Evolutionary conservation across 2,797 vertebrate species (phyloP), one percentile per base, ranked within the genome.

Genomic region (Falco peregrinus): DNA sequence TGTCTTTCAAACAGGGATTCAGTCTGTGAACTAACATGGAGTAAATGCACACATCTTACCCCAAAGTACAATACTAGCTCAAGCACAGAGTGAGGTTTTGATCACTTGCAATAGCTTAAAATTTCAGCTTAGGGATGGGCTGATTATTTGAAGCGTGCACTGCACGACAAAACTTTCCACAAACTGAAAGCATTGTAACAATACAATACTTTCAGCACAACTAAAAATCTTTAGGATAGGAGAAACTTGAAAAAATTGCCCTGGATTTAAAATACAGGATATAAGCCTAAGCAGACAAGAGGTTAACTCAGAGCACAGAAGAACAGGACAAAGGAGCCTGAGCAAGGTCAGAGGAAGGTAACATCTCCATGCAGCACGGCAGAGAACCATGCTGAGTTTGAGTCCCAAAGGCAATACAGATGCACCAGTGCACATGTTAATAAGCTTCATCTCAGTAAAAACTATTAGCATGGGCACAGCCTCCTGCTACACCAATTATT

Each of bases 351-450:
- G 91, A 89, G 95, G 94, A 97, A 96, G 96, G 94, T 96, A 96
- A 97, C 96, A 95, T 92, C 96, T 93, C 92, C 54, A 11, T 64
- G 84, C 96, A 92, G 92, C 16, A 3, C 11, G 10, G 89, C 47
- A 57, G 81, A 80, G 92, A 94, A 73, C 96, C 94, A 61, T 69
- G 89, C 94, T 75, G 95, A 79, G 37, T 92, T 93, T 87, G 87
- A 94, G 73, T 97, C 96, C 96, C 96, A 95, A 69, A 95, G 96
- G 96, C 96, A 97, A 96, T 96, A 89, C 96, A 94, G 96, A 97
- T 97, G 96, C 96, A 96, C 95, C 95, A 96, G 87, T 96, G 96
- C 94, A 96, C 96, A 96, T 96, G 92, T 81, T 97, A 97, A 97
- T 97, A 95, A 97, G 95, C 95, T 93, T 96, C 96, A 96, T 93